Base-by-base conservation (phyloP, 2,888 invertebrate species). In the Linyphia triangularis region DNA sequence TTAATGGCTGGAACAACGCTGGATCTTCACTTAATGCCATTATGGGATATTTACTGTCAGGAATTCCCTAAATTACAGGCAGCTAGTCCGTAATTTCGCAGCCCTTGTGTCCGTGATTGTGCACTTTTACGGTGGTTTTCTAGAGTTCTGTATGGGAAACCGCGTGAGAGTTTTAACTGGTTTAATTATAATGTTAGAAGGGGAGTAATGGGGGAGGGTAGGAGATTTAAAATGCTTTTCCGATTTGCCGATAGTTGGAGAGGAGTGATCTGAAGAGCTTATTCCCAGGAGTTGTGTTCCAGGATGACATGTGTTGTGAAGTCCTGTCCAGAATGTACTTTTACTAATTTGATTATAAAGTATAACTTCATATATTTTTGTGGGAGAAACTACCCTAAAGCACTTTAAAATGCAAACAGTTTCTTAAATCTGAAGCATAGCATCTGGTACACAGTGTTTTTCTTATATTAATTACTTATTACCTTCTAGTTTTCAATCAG, bases 31-130 rank as follows among this genome's bases (percentile, higher is more conserved):
- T 82, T 88, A 88, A 88, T 88, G 63, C 77, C 82, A 88, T 88
- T 88, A 88, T 70, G n/a, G 77, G 70, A 78, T 83, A 88, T 88
- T 88, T 88, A 88, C 82, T 88, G 88, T 88, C 88, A 83, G 77
- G 77, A 88, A 70, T 77, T 83, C 77, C 40, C 63, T 70, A 83
- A 83, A 88, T 88, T 88, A 88, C 63, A 30, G 70, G 77, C 70
- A 77, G 51, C 73, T 24, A 40, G 77, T 77, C 67, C 40, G 63
- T 77, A 75, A 88, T 88, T 88, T 82, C 73, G 37, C 77, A 16
- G 72, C 51, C 22, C 67, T 65, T 16, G 28, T 43, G 63, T 37
- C 61, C 26, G 9, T 69, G 51, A 51, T 51, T 51, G 24, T 37
- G 24, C 69, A 43, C 72, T 63, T 72, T 82, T 72, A 37, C 30